Evolutionary conservation across 2,888 invertebrate genomes (phyloP).

Genomic region (Acanthosepion pharaonis): DNA sequence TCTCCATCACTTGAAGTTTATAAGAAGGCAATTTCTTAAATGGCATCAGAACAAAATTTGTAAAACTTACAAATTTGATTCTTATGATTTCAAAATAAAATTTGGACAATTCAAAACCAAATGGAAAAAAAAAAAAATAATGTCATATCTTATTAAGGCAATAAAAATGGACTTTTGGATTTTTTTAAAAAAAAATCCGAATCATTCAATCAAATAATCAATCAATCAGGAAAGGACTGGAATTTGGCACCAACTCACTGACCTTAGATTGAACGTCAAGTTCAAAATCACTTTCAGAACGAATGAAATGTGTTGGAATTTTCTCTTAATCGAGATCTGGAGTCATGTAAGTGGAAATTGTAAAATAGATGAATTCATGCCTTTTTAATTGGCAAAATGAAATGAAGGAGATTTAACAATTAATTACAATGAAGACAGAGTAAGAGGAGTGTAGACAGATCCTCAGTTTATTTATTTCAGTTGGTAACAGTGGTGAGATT

Average conservation of each 20-base stretch:
- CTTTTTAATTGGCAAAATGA: slow-evolving; percentile 12
- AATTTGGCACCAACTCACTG: background rate
- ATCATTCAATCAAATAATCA: slow-evolving; percentile 8
- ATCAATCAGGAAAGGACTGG: slow-evolving; percentile 22
- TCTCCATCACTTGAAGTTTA: background rate
- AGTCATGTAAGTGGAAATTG: slow-evolving; percentile 14
- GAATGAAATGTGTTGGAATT: background rate
- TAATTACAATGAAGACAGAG: slow-evolving; percentile 36
- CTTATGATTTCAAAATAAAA: slow-evolving; percentile 18
- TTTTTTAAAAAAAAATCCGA: background rate
- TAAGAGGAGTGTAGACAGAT: background rate
- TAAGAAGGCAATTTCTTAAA: background rate
- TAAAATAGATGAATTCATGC: background rate
- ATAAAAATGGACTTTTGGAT: background rate
- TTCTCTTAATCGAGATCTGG: slow-evolving; percentile 2
- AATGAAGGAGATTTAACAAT: background rate
- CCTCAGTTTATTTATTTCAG: background rate
- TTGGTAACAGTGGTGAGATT: background rate
- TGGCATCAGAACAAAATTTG: background rate
- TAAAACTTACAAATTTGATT: background rate
- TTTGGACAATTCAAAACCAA: slow-evolving; percentile 12
- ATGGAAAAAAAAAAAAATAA: background rate
- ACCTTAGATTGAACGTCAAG: slow-evolving; percentile 22
- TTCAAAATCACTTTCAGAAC: slow-evolving; percentile 14
- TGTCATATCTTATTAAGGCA: too few relatives aligned